Conservation (phyloP, 2,797 vertebrate genomes). For the Perodicticus potto region DNA sequence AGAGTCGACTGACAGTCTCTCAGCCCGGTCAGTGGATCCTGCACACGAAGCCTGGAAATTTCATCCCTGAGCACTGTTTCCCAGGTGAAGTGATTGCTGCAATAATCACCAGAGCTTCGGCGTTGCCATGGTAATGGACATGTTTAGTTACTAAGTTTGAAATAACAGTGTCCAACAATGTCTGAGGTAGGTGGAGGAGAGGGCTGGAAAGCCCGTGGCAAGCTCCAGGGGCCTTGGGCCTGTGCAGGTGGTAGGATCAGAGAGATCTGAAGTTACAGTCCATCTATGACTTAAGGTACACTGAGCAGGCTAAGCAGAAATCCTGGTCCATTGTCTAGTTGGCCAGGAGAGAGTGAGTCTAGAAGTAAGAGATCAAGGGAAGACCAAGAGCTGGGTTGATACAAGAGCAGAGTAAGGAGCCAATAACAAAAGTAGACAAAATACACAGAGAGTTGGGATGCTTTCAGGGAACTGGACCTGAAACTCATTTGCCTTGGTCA, state of each 20-base stretch:
- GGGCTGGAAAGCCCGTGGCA: not conserved
- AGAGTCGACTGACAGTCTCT: not conserved
- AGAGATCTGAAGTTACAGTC: not conserved
- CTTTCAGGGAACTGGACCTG: fast-evolving
- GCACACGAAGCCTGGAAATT: not conserved
- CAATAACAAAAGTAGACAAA: not conserved
- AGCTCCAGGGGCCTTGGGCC: not conserved
- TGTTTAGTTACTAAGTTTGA: conserved; percentile 12
- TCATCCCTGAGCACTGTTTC: not conserved
- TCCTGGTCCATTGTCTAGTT: not conserved
- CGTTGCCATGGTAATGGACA: conserved; percentile 20
- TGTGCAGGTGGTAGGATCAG: not conserved
- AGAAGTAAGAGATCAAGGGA: not conserved
- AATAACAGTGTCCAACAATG: not conserved
- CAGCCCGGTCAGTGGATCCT: not conserved
- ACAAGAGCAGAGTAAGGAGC: not conserved
- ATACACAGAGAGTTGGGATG: fast-evolving
- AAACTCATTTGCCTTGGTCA: not conserved
- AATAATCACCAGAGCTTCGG: not conserved
- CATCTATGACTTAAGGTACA: fast-evolving
- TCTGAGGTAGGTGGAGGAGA: conserved; percentile 10
- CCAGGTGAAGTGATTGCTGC: not conserved
- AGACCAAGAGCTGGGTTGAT: not conserved
- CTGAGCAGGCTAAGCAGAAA: not conserved
- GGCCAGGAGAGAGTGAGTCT: not conserved